Evolutionary conservation across 2,797 vertebrate genomes (phyloP).

Genomic region (Sebastes steindachneri): DNA sequence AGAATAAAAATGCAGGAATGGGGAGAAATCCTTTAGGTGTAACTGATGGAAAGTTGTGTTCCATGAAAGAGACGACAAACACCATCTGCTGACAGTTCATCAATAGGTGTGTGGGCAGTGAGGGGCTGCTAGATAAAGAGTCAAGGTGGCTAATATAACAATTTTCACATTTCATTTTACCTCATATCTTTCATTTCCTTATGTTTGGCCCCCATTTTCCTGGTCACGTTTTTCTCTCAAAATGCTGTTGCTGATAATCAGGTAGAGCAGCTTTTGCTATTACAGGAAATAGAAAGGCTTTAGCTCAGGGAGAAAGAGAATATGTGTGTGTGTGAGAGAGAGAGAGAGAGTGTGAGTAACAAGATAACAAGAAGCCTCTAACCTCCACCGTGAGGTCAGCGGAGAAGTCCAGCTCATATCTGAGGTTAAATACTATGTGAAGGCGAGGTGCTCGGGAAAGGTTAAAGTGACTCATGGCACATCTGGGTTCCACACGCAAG

Average conservation of each 20-base stretch:
- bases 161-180: slow-evolving; percentile 5
- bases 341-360: slow-evolving; percentile 5
- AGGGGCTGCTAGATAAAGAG: not conserved
- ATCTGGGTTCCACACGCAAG: slow-evolving; percentile 57
- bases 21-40: slow-evolving; percentile 23
- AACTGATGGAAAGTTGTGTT: slow-evolving; percentile 46
- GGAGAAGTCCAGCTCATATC: slow-evolving; percentile 50
- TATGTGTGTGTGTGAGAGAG: not conserved
- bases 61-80: slow-evolving; percentile 49
- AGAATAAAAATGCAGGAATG: slow-evolving; percentile 21
- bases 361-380: slow-evolving; percentile 51
- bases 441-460: slow-evolving; percentile 56
- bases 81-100: slow-evolving; percentile 57
- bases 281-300: slow-evolving; percentile 1
- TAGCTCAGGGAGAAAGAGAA: not conserved
- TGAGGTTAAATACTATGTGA: slow-evolving; percentile 66
- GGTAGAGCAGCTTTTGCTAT: not conserved
- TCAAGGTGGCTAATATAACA: not conserved
- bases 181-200: slow-evolving; percentile 11
- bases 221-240: not conserved
- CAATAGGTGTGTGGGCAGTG: slow-evolving; percentile 38
- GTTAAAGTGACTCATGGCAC: slow-evolving; percentile 57
- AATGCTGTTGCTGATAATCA: slow-evolving; percentile 3
- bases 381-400: slow-evolving; percentile 49
- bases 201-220: not conserved